phyloP scores from a whole-genome alignment of 2,888 invertebrate genomes.

The Cistogaster globosa region DNA sequence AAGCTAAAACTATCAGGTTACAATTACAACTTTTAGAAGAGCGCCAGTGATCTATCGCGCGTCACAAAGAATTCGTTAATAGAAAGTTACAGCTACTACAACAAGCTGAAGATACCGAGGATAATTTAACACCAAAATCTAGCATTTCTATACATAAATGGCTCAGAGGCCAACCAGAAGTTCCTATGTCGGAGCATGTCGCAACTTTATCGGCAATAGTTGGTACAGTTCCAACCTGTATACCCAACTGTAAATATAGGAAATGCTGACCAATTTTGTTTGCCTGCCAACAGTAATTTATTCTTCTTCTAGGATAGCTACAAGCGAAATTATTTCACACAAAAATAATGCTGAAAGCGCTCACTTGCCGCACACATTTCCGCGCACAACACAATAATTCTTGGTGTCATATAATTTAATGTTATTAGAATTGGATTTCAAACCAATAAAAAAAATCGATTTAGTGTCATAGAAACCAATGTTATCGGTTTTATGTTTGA shows the following conservation, averaged over 20 bases:
- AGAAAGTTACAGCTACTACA: conserved; percentile 5
- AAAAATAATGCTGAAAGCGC: neutral
- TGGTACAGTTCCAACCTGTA: neutral
- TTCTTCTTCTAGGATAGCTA: no score
- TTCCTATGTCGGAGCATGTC: neutral
- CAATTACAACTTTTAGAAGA: conserved; percentile 16
- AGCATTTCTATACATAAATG: neutral
- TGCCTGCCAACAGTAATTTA: neutral
- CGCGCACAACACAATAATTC: neutral
- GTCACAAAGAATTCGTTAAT: conserved; percentile 2
- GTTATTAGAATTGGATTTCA: no score
- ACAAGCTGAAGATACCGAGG: conserved; percentile 2
- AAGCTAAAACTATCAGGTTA: conserved; percentile 1
- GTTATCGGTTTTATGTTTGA: no score
- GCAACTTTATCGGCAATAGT: neutral
- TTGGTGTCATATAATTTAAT: no score
- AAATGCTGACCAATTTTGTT: neutral
- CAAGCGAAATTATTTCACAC: neutral
- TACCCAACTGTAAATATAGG: neutral
- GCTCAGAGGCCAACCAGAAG: neutral
- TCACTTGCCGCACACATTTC: neutral
- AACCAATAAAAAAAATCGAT: no score
- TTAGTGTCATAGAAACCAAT: no score
- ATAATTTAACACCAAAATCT: neutral
- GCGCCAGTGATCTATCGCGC: conserved; percentile 3